Evolutionary conservation across 92 coral and sea anemone genomes (phyloP), one percentile per base, ranked within the genome.

Genomic region (Muricea muricata): DNA sequence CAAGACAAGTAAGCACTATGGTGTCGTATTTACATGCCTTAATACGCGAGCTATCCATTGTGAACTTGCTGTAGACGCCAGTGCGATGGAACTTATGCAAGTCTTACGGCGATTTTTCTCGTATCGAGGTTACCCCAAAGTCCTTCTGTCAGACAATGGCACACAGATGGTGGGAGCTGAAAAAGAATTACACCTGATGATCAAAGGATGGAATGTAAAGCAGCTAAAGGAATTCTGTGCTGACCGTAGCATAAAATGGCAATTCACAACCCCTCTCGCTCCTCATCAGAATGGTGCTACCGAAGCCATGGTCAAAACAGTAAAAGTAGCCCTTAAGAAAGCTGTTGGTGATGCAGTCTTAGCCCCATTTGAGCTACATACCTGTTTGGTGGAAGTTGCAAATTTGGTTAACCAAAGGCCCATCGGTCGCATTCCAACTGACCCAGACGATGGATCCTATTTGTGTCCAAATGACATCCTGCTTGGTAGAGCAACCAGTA

Each of bases 381-480:
- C 87, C 0, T 88, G 89, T 28, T 57, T 91, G 3, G 40, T 88
- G 17, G 87, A 91, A 39, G 90, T 65, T 4, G 73, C 94, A 54
- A 91, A 87, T 74, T 7, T 87, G 1, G 89, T 88, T 11, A 91
- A 91, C 40, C 87, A 88, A 73, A 58, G 91, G 80, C 94, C 91
- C 1, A 91, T 91, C 24, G 91, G 91, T 23, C 78, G 91, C 24
- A 17, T 87, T 0, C 91, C 91, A 30, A 65, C 57, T 20, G 87
- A 91, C 23, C 94, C 94, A 3, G 81, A 91, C 42, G 85, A 91
- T 29, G 85, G 30, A 91, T 87, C 37, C n/a, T n/a, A n/a, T n/a
- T n/a, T n/a, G n/a, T n/a, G n/a, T n/a, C n/a, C n/a, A n/a, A n/a
- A n/a, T n/a, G 83, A 86, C 58, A 91, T 91, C 60, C 85, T 91